Evolutionary conservation across 2,888 invertebrate genomes (phyloP).

Genomic region (Eucera pruinosa): DNA sequence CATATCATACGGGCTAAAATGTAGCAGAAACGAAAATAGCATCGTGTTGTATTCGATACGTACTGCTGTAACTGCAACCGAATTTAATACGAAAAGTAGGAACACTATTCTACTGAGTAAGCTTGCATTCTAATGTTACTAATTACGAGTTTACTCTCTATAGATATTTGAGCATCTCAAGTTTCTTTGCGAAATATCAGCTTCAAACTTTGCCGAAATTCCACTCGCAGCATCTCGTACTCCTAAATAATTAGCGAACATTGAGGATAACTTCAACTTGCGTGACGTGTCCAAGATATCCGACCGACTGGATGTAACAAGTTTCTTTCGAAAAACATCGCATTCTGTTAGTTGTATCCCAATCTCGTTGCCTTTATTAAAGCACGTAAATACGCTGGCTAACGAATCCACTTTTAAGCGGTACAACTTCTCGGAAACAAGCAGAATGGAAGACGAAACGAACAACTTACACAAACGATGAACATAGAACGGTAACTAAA

Average conservation of each 20-base stretch:
- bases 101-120: constrained; percentile 20
- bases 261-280: constrained; percentile 27
- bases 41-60: not conserved
- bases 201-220: constrained; percentile 48
- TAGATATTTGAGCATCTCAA: constrained; percentile 44
- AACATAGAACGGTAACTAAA: not conserved
- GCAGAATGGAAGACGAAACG: not conserved
- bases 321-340: constrained; percentile 10
- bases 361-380: not conserved
- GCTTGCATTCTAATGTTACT: constrained; percentile 53
- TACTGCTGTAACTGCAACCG: not conserved
- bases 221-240: constrained; percentile 7
- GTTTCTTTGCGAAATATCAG: constrained; percentile 57
- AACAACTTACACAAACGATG: not conserved
- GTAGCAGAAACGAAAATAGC: not conserved
- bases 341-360: not conserved
- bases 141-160: constrained; percentile 44
- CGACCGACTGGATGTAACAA: not conserved
- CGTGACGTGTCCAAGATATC: constrained; percentile 35
- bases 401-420: not conserved
- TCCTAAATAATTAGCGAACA: constrained; percentile 50
- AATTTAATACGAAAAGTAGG: constrained; percentile 14
- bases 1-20: not conserved
- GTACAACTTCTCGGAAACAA: not conserved
- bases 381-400: not conserved